These are phyloP conservation scores for Prostheceraeus crozeri DNA, from an alignment of 2,888 invertebrate species.

Conservation along the genomic window DNA sequence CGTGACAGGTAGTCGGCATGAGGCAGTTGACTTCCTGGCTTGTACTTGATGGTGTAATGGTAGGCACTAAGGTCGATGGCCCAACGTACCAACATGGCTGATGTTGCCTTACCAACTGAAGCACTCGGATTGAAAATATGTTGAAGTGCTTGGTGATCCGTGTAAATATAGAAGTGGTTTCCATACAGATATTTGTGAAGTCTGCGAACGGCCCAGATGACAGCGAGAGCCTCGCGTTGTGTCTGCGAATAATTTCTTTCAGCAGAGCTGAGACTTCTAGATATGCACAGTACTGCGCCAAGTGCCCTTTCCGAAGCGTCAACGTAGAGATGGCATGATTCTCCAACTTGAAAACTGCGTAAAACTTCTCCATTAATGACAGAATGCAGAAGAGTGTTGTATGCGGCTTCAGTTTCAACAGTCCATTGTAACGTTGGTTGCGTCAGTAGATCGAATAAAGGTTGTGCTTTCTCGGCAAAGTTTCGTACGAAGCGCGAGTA, in stretches of 20 bases:
- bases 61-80: slow-evolving; percentile 25
- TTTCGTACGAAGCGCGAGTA: slow-evolving; percentile 9
- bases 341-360: neutral
- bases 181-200: slow-evolving; percentile 17
- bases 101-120: slow-evolving; percentile 11
- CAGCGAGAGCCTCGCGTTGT: slow-evolving; percentile 13
- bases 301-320: slow-evolving; percentile 6
- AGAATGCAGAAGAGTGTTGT: neutral
- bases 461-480: neutral
- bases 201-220: slow-evolving; percentile 18
- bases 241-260: slow-evolving; percentile 13
- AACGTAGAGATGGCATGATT: neutral
- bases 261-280: neutral
- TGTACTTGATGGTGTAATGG: slow-evolving; percentile 4
- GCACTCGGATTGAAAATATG: neutral
- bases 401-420: neutral
- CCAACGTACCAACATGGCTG: slow-evolving; percentile 13
- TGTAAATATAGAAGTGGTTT: slow-evolving; percentile 3
- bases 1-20: slow-evolving; percentile 23
- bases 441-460: slow-evolving; percentile 5
- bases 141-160: slow-evolving; percentile 19
- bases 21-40: slow-evolving; percentile 3
- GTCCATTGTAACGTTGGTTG: neutral
- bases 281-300: slow-evolving; percentile 12
- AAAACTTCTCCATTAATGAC: slow-evolving; percentile 3